Evolutionary conservation across 1,140 invertebrate genomes (phyloP).

Genomic region (Pectinophora gossypiella): DNA sequence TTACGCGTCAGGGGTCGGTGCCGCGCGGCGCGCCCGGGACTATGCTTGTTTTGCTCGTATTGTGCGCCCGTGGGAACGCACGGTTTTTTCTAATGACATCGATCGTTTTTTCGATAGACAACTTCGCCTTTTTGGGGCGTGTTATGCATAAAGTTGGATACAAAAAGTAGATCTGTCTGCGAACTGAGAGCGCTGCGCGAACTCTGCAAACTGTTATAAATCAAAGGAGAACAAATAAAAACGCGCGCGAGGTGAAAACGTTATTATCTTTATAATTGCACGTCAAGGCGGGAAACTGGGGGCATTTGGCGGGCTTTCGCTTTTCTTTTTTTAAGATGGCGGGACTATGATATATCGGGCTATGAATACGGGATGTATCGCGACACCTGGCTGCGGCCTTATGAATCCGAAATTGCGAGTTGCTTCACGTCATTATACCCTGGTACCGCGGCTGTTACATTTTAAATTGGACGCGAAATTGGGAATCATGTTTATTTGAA

Average conservation of each 20-base stretch:
- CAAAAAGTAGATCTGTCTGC: not conserved
- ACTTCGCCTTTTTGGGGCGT: too few relatives aligned
- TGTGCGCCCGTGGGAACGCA: constrained; percentile 49
- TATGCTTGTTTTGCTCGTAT: constrained; percentile 5
- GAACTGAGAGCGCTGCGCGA: too few relatives aligned
- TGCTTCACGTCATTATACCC: constrained; percentile 29
- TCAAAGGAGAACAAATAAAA: constrained; percentile 64
- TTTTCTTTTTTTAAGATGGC: constrained; percentile 27
- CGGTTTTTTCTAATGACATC: constrained; percentile 21
- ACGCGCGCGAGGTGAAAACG: constrained; percentile 56
- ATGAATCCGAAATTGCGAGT: constrained; percentile 53
- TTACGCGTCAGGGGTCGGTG: constrained; percentile 53
- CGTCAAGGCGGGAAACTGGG: constrained; percentile 51
- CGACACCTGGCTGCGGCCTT: constrained; percentile 51
- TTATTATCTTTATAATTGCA: constrained; percentile 74
- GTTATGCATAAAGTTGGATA: not conserved
- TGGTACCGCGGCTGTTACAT: constrained; percentile 19
- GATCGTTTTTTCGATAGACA: constrained; percentile 9
- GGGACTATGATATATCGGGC: constrained; percentile 56
- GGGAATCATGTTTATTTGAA: too few relatives aligned
- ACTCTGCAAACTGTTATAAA: constrained; percentile 50
- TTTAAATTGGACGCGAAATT: constrained; percentile 22
- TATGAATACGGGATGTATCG: constrained; percentile 64
- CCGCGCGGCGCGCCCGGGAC: not conserved
- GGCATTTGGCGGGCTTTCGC: constrained; percentile 30